Evolutionary conservation across 2,888 invertebrate genomes (phyloP).

Genomic region (Cosmopolites sordidus): DNA sequence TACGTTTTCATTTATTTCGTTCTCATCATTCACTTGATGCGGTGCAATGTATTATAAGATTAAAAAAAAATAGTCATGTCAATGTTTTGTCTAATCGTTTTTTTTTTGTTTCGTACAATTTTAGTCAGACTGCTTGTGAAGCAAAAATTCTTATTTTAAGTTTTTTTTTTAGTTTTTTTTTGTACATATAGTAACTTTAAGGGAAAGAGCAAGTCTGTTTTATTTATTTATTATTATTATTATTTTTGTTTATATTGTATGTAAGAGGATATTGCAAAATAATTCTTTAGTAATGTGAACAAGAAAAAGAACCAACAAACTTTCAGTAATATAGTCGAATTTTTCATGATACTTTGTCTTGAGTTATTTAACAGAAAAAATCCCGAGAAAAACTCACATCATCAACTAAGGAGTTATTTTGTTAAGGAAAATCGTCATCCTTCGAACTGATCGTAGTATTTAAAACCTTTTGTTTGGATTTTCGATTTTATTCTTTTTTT

Average conservation of each 20-base stretch:
- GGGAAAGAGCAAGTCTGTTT: constrained; percentile 24
- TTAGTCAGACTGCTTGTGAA: constrained; percentile 23
- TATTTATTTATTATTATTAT: constrained; percentile 22
- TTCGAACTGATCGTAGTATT: too few species aligned
- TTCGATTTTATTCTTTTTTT: too few species aligned
- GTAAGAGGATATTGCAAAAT: constrained; percentile 15
- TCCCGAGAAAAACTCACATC: too few species aligned
- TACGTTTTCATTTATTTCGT: constrained; percentile 6
- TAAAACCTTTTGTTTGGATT: too few species aligned
- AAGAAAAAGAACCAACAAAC: background rate
- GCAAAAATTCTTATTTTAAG: constrained; percentile 20
- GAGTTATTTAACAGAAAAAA: too few species aligned
- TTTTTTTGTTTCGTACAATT: constrained; percentile 5
- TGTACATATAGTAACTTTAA: constrained; percentile 19
- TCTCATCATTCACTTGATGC: constrained; percentile 3
- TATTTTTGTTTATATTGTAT: constrained; percentile 1
- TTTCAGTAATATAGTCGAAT: constrained; percentile 3
- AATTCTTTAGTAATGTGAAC: constrained; percentile 13
- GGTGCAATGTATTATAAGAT: constrained; percentile 21
- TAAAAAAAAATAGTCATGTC: background rate
- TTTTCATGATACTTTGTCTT: too few species aligned
- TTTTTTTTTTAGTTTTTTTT: constrained; percentile 22
- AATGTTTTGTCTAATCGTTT: constrained; percentile 13
- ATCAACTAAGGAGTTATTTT: too few species aligned
- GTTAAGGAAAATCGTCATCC: too few species aligned